Evolutionary conservation across 2,888 invertebrate species (phyloP), one percentile per base, ranked within the genome.

Genomic region (Biston betularia): DNA sequence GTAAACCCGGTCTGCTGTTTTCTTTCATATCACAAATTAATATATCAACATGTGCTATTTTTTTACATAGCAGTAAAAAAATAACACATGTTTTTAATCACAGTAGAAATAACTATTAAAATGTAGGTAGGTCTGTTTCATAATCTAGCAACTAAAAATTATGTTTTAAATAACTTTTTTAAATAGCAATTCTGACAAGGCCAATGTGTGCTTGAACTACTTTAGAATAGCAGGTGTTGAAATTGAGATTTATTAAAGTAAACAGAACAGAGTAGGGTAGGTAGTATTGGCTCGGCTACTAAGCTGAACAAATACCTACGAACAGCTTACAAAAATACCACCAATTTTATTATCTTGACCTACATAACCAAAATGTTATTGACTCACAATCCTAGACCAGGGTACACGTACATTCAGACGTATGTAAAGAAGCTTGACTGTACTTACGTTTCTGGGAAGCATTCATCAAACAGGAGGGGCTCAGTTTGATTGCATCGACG

Each of bases 401-500:
- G 50, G 33, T 58, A 54, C 57, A 61, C 14, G 24, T 57, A 46
- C 46, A 35, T 11, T 48, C 34, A 48, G 38, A 38, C 14, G 6
- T 48, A 10, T 38, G 42, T 58, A 6, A 34, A 33, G 15, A 7
- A 59, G 48, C 11, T 48, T 40, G 14, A 10, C 6, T 15, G 42
- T 82, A 92, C 95, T 94, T 84, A 96, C 96, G 93, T 86, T 78
- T 95, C 91, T 71, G 96, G 94, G 88, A 96, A 97, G 84, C 95
- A 95, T 89, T 94, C 93, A 86, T 94, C 93, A 91, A 97, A 97
- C 66, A 89, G 86, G 72, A 95, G 79, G 50, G 95, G 94, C 73
- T 94, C 94, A 34, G 93, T 88, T 88, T 97, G 97, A 72, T 92
- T 92, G 87, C 97, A 97, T 88, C 95, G 95, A 80, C 95, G 94